A percentile compares a stretch with the other conserved stretches of the same genome.
Evolutionary conservation across 2,113 vertebrate species (phyloP).

Genomic region (Chaetodon trifascialis): DNA sequence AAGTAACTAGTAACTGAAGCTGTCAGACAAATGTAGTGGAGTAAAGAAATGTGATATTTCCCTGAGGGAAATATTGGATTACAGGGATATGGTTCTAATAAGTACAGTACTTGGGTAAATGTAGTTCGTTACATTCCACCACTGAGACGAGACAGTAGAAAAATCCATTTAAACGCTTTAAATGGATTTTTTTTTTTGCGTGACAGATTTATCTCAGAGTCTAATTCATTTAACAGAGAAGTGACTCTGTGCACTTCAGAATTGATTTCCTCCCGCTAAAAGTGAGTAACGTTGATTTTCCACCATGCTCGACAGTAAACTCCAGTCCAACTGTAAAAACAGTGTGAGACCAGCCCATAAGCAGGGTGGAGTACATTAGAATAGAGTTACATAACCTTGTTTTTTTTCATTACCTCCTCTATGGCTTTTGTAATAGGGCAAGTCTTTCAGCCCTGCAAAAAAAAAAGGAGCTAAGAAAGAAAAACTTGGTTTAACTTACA

Average conservation of each 20-base stretch:
- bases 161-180: background rate
- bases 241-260: background rate
- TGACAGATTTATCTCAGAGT: background rate
- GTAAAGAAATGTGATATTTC: too few relatives aligned
- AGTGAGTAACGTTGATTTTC: slow-evolving; percentile 22
- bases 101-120: too few relatives aligned
- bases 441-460: slow-evolving; percentile 32
- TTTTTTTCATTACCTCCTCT: slow-evolving; percentile 67
- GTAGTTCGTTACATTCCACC: too few relatives aligned
- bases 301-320: slow-evolving; percentile 38
- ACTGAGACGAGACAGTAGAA: background rate
- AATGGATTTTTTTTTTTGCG: too few relatives aligned
- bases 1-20: too few relatives aligned
- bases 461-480: slow-evolving; percentile 30
- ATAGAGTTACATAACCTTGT: slow-evolving; percentile 74
- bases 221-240: background rate
- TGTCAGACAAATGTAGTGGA: too few relatives aligned
- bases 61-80: too few relatives aligned
- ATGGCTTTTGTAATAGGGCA: slow-evolving; percentile 62
- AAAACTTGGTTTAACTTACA: slow-evolving; percentile 62
- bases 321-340: slow-evolving; percentile 61
- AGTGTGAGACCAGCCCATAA: slow-evolving; percentile 52
- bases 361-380: slow-evolving; percentile 77
- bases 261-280: slow-evolving; percentile 24
- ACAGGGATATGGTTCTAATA: too few relatives aligned